Conservation (phyloP, 2,113 vertebrate genomes). For the Xenopus laevis region DNA sequence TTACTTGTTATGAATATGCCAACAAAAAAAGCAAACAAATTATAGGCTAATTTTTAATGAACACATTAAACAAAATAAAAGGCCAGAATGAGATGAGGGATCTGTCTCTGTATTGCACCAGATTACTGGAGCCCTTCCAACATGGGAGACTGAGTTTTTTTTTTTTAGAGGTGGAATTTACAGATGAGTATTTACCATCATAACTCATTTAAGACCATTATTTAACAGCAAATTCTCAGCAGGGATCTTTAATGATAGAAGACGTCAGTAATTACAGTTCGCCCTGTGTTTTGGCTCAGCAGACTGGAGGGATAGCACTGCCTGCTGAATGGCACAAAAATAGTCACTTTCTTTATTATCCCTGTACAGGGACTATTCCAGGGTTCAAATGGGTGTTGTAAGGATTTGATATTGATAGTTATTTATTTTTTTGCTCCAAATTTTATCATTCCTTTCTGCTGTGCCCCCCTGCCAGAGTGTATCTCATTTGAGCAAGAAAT, state of each 20-base stretch:
- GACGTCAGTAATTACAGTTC: constrained; percentile 63
- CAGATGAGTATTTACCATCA: constrained; percentile 70
- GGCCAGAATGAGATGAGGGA: constrained; percentile 15
- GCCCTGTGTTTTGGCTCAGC: constrained; percentile 62
- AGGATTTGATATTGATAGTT: not conserved
- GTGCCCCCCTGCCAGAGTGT: not conserved
- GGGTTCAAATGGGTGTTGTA: not conserved
- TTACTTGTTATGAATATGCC: constrained; percentile 67
- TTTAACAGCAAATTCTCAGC: constrained; percentile 71
- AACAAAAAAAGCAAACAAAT: constrained; percentile 55
- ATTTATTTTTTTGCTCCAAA: not conserved
- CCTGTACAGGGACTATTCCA: not conserved
- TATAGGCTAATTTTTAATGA: constrained; percentile 64
- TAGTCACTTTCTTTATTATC: not conserved
- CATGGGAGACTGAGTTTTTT: constrained; percentile 44
- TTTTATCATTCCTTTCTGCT: not conserved
- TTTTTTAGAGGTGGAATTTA: constrained; percentile 65
- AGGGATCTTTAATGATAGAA: constrained; percentile 65
- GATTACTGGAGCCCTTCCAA: constrained; percentile 69
- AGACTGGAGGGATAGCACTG: constrained; percentile 53
- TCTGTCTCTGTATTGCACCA: constrained; percentile 58
- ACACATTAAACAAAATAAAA: constrained; percentile 54
- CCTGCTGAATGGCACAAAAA: constrained; percentile 51
- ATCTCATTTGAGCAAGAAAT: not conserved
- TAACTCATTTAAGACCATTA: constrained; percentile 72